Base-by-base conservation (phyloP, 30 jellyfish, hydroid and myxozoan genomes). In the Calvadosia cruxmelitensis region DNA sequence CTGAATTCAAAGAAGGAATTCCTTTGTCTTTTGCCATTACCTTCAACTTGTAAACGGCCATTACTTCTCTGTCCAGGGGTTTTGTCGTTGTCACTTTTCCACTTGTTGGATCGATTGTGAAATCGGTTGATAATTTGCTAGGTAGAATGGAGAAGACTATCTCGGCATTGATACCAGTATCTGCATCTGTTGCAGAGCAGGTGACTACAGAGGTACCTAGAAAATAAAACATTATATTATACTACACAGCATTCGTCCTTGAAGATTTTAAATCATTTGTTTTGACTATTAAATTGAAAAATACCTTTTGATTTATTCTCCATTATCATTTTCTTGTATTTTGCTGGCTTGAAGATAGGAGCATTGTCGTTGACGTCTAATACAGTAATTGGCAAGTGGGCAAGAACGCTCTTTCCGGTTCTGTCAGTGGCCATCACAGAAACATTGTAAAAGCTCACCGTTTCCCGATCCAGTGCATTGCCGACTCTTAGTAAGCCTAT, bases 21-120 rank as follows among this genome's bases (percentile, higher is more conserved):
- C 96, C 96, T 67, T 75, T 80, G 75, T 86, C 96, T 31, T 64
- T 67, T 0, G 96, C 96, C 10, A 81, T 68, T 28, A 86, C 84
- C 24, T 34, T 71, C 34, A 86, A 73, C 31, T 48, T 65, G 76
- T 86, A 86, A 1, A 53, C 27, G 24, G 74, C 93, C 42, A 33
- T 50, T 15, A 33, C 31, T 65, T 86, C 96, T 31, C 96, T 75
- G 70, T 86, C 96, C 34, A 86, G 61, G 0, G 67, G 33, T 0
- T 61, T 62, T 13, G 53, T 71, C 3, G 94, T 73, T 31, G 65
- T 29, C 27, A 86, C 23, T 30, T 78, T 84, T 16, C 96, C 94
- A 67, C 50, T 79, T 1, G 70, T 27, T n/a, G 31, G 31, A 29
- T 52, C 71, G 34, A 86, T 74, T 23, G 34, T 52, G 52, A 86